Evolutionary conservation across 64 coral and sea anemone species (phyloP).

Genomic region (Montipora cactus): DNA sequence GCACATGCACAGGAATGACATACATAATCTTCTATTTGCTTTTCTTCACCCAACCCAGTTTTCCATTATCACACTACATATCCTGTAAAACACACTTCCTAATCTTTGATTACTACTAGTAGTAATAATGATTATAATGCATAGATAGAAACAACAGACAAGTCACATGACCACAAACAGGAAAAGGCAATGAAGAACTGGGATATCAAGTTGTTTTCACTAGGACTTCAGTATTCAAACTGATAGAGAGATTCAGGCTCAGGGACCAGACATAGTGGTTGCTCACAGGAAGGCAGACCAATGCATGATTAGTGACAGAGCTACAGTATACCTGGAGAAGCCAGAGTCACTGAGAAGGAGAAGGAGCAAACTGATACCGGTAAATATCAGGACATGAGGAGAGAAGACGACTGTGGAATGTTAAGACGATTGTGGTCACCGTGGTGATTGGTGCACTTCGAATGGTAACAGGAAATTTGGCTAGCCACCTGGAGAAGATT

Average conservation of each 20-base stretch:
- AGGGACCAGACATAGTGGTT: background rate
- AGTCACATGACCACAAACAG: background rate
- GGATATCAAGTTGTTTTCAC: background rate
- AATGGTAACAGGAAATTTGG: background rate
- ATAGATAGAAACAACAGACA: background rate
- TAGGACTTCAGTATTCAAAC: background rate
- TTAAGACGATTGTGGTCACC: background rate
- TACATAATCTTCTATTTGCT: too few relatives aligned
- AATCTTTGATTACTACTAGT: too few relatives aligned
- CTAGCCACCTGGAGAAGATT: background rate
- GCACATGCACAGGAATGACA: too few relatives aligned
- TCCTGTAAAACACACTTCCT: too few relatives aligned
- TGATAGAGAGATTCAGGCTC: background rate
- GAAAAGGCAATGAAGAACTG: background rate
- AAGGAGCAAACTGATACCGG: background rate
- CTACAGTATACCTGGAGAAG: background rate
- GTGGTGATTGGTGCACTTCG: background rate
- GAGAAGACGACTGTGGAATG: background rate
- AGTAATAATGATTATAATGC: too few relatives aligned
- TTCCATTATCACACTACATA: too few relatives aligned
- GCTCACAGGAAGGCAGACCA: background rate
- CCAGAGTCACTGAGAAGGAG: background rate
- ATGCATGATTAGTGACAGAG: too few relatives aligned
- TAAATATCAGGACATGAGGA: background rate
- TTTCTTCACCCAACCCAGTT: too few relatives aligned